Evolutionary conservation across 2,797 vertebrate species (phyloP).

Genomic region (Lutra lutra): DNA sequence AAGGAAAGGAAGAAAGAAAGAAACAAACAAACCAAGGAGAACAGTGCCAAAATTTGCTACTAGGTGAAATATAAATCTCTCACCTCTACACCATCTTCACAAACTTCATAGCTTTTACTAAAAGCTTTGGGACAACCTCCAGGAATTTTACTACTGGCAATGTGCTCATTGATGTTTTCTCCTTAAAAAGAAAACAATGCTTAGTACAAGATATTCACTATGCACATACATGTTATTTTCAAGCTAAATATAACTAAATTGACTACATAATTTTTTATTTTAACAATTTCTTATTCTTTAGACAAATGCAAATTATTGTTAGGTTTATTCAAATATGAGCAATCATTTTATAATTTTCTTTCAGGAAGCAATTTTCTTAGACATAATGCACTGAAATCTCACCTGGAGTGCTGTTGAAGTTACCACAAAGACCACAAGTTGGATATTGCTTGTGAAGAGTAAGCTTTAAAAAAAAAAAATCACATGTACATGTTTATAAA

Average conservation of each 20-base stretch:
- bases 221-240: not conserved
- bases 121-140: conserved; percentile 47
- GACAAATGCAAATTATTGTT: not conserved
- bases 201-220: not conserved
- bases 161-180: conserved; percentile 65
- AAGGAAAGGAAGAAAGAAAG: not conserved
- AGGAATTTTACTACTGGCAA: conserved; percentile 73
- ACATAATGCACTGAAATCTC: not conserved
- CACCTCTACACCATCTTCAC: conserved; percentile 75
- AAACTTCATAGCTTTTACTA: conserved; percentile 53
- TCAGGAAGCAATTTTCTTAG: not conserved
- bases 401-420: conserved; percentile 72
- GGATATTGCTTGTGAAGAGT: conserved; percentile 72
- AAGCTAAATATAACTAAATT: not conserved
- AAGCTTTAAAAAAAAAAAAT: conserved; percentile 68
- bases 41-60: not conserved
- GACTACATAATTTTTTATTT: not conserved
- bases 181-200: conserved; percentile 65
- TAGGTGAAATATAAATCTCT: not conserved
- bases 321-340: conserved; percentile 12
- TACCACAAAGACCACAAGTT: conserved; percentile 81
- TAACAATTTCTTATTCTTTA: not conserved
- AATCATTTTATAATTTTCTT: not conserved
- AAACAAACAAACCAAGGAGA: not conserved
- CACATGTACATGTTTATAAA: conserved; percentile 49